A percentile compares a stretch with the other conserved stretches of the same genome.
Conservation (phyloP, 2,113 vertebrate genomes). For the Galemys pyrenaicus region DNA sequence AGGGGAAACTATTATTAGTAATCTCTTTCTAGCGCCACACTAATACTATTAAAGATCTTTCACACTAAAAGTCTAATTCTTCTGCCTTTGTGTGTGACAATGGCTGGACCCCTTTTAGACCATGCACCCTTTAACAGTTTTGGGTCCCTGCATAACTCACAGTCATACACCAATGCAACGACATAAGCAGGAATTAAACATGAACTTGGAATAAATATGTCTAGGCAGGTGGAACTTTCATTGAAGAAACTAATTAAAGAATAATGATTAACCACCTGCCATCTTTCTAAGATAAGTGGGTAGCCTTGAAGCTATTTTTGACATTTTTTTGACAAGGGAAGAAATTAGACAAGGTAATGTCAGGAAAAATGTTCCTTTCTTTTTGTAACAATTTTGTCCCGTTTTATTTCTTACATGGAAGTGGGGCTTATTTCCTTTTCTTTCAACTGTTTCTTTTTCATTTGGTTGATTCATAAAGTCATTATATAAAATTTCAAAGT, state of each 20-base stretch:
- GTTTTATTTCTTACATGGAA: constrained; percentile 29
- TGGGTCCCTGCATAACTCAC: too few species aligned
- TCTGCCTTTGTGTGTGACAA: too few species aligned
- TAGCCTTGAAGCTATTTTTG: constrained; percentile 12
- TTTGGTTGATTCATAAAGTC: neutral
- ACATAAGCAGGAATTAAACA: constrained; percentile 18
- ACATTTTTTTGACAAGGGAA: constrained; percentile 38
- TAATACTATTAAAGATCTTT: too few species aligned
- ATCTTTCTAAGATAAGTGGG: neutral
- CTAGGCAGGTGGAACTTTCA: neutral
- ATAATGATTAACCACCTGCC: neutral
- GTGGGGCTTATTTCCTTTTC: constrained; percentile 21
- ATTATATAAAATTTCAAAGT: constrained; percentile 32
- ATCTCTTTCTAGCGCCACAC: too few species aligned
- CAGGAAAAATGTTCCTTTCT: neutral
- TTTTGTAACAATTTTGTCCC: neutral
- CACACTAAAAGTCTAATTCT: too few species aligned
- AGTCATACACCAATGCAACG: neutral
- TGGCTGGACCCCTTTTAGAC: too few species aligned
- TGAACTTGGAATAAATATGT: constrained; percentile 25
- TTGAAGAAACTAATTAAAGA: constrained; percentile 5
- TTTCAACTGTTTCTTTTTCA: neutral
- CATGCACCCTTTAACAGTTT: too few species aligned
- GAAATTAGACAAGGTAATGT: constrained; percentile 40
- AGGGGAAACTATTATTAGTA: too few species aligned